Evolutionary conservation across 2,888 invertebrate genomes (phyloP).

Genomic region (Brachyptera risi): DNA sequence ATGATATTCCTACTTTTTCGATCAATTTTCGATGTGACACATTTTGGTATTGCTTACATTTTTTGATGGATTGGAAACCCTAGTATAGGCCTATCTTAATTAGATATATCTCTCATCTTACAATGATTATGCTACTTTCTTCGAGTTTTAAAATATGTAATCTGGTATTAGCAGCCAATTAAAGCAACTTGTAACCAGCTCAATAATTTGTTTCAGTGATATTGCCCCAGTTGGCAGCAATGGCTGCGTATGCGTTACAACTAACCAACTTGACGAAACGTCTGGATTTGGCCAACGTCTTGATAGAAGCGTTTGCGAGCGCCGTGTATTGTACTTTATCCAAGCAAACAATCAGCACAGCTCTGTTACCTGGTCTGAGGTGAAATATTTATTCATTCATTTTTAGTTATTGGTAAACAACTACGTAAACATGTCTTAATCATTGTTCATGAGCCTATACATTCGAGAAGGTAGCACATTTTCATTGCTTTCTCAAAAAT

Average conservation of each 20-base stretch:
- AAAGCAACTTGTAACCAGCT: conserved; percentile 14
- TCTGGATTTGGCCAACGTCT: conserved; percentile 54
- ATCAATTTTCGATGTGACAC: too few relatives aligned
- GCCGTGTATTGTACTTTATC: conserved; percentile 52
- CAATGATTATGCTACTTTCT: too few relatives aligned
- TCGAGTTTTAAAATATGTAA: not conserved
- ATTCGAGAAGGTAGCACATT: too few relatives aligned
- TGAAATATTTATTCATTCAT: too few relatives aligned
- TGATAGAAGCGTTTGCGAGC: conserved; percentile 62
- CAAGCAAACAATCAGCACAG: conserved; percentile 47
- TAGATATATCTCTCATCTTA: not conserved
- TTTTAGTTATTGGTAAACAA: too few relatives aligned
- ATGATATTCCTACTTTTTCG: too few relatives aligned
- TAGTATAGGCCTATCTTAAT: too few relatives aligned
- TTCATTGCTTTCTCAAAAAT: too few relatives aligned
- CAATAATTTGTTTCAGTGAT: conserved; percentile 53
- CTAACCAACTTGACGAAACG: conserved; percentile 52
- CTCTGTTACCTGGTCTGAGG: conserved; percentile 52
- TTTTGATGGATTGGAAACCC: too few relatives aligned
- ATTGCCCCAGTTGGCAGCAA: conserved; percentile 55
- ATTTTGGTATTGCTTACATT: too few relatives aligned
- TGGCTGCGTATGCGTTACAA: conserved; percentile 54
- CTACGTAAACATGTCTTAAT: too few relatives aligned
- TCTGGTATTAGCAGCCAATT: conserved; percentile 19
- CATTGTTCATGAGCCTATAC: too few relatives aligned